These are phyloP conservation scores for Sesia bembeciformis DNA, from an alignment of 2,888 invertebrate genomes.

Conservation along the genomic window DNA sequence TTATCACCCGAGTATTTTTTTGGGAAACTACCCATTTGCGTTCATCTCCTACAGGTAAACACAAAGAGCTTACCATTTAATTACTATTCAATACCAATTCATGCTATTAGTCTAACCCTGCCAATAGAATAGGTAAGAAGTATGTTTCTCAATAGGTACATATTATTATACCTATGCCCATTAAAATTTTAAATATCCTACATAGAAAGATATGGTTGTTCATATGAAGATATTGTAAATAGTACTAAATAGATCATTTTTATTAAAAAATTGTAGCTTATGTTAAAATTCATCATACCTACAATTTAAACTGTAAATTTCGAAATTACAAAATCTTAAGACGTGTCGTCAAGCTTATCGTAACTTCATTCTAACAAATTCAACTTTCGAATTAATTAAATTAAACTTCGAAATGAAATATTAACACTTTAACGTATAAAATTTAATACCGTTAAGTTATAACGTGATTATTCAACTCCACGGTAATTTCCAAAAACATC, in stretches of 20 bases:
- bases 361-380: conserved; percentile 5
- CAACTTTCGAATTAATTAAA: conserved; percentile 72
- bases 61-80: too few relatives aligned
- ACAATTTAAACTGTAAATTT: not conserved
- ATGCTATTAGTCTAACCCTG: too few relatives aligned
- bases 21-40: too few relatives aligned
- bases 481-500: conserved; percentile 69
- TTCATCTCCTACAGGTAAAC: too few relatives aligned
- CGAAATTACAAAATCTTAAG: conserved; percentile 5
- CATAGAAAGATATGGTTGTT: not conserved
- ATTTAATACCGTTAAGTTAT: conserved; percentile 73
- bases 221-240: not conserved
- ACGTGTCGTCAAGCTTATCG: conserved; percentile 4
- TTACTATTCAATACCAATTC: too few relatives aligned
- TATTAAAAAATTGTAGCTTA: too few relatives aligned
- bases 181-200: not conserved
- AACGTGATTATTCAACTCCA: conserved; percentile 73
- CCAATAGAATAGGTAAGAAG: too few relatives aligned
- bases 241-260: too few relatives aligned
- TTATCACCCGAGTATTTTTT: too few relatives aligned
- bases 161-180: too few relatives aligned
- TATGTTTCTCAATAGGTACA: too few relatives aligned
- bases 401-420: conserved; percentile 75
- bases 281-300: too few relatives aligned
- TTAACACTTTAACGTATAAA: conserved; percentile 74